Evolutionary conservation across 2,888 invertebrate species (phyloP).

Genomic region (Xestoiulus laeticollis): DNA sequence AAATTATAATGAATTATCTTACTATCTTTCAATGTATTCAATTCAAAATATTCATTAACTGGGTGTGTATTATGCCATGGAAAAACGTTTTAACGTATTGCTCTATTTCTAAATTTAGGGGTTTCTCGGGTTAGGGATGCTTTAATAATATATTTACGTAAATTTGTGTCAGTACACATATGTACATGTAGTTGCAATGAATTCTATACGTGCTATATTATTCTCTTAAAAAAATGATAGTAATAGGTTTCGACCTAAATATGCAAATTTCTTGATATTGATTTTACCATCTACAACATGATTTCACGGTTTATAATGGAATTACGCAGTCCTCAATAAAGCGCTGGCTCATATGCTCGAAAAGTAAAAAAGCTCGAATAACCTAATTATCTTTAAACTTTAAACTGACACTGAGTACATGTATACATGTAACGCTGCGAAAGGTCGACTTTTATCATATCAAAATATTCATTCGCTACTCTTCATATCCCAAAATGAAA

Average conservation of each 20-base stretch:
- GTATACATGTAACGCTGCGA: not conserved
- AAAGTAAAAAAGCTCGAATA: not conserved
- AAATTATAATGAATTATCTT: too few species aligned
- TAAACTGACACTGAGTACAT: too few species aligned
- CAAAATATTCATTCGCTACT: not conserved
- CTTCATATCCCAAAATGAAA: not conserved
- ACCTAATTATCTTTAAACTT: not conserved
- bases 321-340: not conserved
- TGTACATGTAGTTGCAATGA: not conserved
- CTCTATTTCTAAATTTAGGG: too few species aligned
- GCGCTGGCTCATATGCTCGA: not conserved
- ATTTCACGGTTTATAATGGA: not conserved
- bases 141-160: too few species aligned
- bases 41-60: too few species aligned
- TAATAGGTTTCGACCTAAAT: not conserved
- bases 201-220: too few species aligned
- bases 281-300: not conserved
- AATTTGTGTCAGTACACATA: not conserved
- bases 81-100: too few species aligned
- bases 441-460: not conserved
- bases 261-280: not conserved
- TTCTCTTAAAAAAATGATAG: not conserved
- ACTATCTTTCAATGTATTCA: too few species aligned
- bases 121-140: too few species aligned
- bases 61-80: too few species aligned